Percentiles rank a stretch among this genome's conserved stretches.
Evolutionary conservation across 2,797 vertebrate genomes (phyloP).

Genomic region (Pogoniulus pusillus): DNA sequence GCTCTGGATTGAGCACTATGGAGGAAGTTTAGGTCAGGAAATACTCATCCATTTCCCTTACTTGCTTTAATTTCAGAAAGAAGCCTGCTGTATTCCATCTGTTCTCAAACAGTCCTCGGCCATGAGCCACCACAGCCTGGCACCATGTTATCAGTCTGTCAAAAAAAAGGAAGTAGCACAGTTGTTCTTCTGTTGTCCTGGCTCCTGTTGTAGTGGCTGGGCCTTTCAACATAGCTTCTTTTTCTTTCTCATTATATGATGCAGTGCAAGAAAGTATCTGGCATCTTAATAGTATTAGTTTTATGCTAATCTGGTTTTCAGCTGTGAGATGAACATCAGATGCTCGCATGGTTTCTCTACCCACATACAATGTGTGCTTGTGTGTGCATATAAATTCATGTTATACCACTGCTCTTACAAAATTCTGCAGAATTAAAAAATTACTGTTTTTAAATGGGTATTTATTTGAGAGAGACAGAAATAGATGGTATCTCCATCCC

Average conservation of each 20-base stretch:
- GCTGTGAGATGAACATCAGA: constrained; percentile 21
- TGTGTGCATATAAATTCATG: background rate
- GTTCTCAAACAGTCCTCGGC: background rate
- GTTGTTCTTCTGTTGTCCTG: background rate
- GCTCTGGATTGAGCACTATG: background rate
- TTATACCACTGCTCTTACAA: background rate
- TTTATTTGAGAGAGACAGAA: background rate
- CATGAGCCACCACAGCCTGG: constrained; percentile 3
- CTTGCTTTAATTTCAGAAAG: constrained; percentile 3
- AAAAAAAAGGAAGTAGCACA: background rate
- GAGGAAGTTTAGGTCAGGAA: background rate
- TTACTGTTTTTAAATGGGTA: background rate
- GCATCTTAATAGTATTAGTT: background rate
- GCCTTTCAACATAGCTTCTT: background rate
- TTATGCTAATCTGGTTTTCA: background rate
- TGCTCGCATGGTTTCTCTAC: background rate
- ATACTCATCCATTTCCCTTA: background rate
- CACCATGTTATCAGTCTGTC: background rate
- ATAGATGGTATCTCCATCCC: background rate
- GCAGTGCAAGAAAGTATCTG: background rate
- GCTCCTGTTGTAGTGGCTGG: background rate
- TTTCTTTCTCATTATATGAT: background rate
- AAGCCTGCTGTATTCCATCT: background rate
- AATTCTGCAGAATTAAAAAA: background rate
- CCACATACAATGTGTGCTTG: background rate